phyloP scores from a whole-genome alignment of 2,888 invertebrate genomes.

The Hemicrepidius hirtus region DNA sequence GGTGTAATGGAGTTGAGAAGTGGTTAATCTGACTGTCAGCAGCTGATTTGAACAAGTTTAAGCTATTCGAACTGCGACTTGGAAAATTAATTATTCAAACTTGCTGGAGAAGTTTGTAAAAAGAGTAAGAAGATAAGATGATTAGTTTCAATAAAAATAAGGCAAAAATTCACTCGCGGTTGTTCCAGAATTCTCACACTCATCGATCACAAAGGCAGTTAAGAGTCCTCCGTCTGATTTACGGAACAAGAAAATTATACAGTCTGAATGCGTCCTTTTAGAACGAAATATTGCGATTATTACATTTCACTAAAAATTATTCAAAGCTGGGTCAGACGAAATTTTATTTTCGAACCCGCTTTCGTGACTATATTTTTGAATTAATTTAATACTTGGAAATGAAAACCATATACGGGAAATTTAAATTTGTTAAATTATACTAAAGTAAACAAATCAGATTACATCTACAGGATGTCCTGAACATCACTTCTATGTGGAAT shows the following conservation, averaged over 20 bases:
- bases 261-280: slow-evolving; percentile 22
- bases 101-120: neutral
- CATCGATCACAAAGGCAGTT: slow-evolving; percentile 40
- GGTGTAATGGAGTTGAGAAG: slow-evolving; percentile 32
- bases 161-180: slow-evolving; percentile 23
- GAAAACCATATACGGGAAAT: too few relatives aligned
- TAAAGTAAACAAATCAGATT: too few relatives aligned
- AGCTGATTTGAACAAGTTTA: slow-evolving; percentile 26
- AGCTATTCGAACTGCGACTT: neutral
- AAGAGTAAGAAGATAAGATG: neutral
- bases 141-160: slow-evolving; percentile 4
- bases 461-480: too few relatives aligned
- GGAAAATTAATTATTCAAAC: neutral
- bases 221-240: slow-evolving; percentile 32
- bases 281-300: slow-evolving; percentile 16
- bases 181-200: slow-evolving; percentile 31
- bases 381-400: neutral
- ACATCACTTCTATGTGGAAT: too few relatives aligned
- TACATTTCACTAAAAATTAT: slow-evolving; percentile 14
- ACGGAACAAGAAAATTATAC: slow-evolving; percentile 33
- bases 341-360: slow-evolving; percentile 3
- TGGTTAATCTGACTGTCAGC: slow-evolving; percentile 24
- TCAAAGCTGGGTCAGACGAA: neutral
- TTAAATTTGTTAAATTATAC: too few relatives aligned
- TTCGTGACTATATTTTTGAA: slow-evolving; percentile 5